Evolutionary conservation across 2,888 invertebrate genomes (phyloP), one percentile per base, ranked within the genome.

Genomic region (Petrophora chlorosata): DNA sequence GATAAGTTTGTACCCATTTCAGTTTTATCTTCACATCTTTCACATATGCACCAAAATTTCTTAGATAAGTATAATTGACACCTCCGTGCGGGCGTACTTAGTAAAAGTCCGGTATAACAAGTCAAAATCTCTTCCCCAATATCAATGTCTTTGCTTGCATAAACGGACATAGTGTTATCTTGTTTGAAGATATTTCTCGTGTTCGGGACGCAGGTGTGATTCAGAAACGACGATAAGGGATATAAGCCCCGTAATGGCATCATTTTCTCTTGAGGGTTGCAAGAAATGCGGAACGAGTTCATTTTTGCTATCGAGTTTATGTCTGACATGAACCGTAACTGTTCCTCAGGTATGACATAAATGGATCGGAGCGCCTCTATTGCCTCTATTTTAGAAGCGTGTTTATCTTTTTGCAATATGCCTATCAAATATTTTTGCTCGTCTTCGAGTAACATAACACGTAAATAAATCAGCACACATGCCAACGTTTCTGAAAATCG

Each of bases 151-250:
- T 79, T 80, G 0, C 92, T 78, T 3, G 95, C 93, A 59, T 89
- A 91, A 5, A 93, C 86, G 13, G 89, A 77, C 91, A 94, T 92
- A 8, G 81, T 74, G 46, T 91, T 84, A 46, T 92, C 74, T 0
- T 75, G 67, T 62, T 88, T 90, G 59, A 94, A 94, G 9, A 91
- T 83, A 66, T 93, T 93, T 51, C 91, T 90, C 0, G 93, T 93
- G 68, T 95, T 95, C 2, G 95, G 94, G 14, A 85, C 70, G 70
- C 95, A 95, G 47, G 87, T 90, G 67, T 95, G 95, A 78, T 95
- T 95, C 56, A 94, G 82, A 54, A 94, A 85, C 23, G 93, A 90
- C 2, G 92, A 92, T 53, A 94, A 70, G 0, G 94, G 93, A 75
- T 92, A 95, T 25, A 95, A 76, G 8, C 93, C 95, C 38, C 93